Evolutionary conservation across 2,113 vertebrate species (phyloP).

Genomic region (Pygoscelis antarcticus): DNA sequence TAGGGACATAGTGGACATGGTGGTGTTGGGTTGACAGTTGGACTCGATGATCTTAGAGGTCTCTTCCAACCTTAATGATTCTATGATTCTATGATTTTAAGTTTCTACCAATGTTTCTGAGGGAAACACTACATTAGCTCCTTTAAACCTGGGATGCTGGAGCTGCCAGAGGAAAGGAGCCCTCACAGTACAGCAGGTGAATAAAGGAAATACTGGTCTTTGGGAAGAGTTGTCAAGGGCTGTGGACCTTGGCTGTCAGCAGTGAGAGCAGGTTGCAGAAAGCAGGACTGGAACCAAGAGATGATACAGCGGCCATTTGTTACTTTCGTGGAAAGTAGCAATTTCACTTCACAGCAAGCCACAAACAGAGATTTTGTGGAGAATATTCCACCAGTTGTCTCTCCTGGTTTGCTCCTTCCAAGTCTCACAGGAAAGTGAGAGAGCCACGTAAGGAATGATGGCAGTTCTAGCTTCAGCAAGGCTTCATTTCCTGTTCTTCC

Average conservation of each 20-base stretch:
- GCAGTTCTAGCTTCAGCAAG: neutral
- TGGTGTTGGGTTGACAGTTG: no score
- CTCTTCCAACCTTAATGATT: no score
- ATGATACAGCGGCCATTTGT: neutral
- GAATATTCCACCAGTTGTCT: neutral
- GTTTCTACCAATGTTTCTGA: neutral
- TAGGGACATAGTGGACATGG: no score
- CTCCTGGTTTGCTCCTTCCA: neutral
- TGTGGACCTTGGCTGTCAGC: neutral
- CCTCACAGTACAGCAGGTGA: neutral
- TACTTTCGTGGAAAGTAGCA: neutral
- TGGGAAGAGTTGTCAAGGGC: neutral
- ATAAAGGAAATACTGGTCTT: neutral
- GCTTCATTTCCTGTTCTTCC: neutral
- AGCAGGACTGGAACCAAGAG: neutral
- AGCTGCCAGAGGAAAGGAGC: neutral
- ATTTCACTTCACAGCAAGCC: neutral
- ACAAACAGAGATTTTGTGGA: neutral
- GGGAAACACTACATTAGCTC: neutral
- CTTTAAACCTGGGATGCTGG: neutral
- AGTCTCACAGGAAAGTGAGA: neutral
- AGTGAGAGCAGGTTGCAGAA: neutral
- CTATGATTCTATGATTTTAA: no score
- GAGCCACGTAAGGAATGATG: neutral
- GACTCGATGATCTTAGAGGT: no score